phyloP scores from a whole-genome alignment of 1,140 invertebrate species.

The Drosophila pruinosa region DNA sequence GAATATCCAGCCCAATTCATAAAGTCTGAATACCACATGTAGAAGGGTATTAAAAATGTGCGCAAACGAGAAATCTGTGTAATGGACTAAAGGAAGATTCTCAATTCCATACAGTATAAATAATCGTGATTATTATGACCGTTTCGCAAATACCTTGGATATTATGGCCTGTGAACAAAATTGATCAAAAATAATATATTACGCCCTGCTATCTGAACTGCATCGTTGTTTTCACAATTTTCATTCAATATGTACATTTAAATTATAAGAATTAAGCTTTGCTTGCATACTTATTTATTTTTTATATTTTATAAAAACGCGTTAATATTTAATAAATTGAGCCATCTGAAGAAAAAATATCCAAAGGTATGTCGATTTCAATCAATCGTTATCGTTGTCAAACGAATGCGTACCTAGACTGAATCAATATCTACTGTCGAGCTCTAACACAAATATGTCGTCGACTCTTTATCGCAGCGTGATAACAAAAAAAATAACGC shows the following conservation, averaged over 20 bases:
- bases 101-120: not conserved
- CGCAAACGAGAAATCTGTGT: not conserved
- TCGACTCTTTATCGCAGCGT: not conserved
- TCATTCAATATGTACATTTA: slow-evolving; percentile 17
- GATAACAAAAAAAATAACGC: slow-evolving; percentile 43
- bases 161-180: too few relatives aligned
- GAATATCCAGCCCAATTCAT: not conserved
- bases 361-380: too few relatives aligned
- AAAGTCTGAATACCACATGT: slow-evolving; percentile 24
- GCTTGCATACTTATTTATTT: slow-evolving; percentile 46
- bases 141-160: too few relatives aligned
- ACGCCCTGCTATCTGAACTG: not conserved
- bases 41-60: not conserved
- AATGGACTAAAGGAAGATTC: not conserved
- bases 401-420: not conserved
- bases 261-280: slow-evolving; percentile 30
- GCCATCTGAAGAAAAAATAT: too few relatives aligned
- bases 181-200: not conserved
- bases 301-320: slow-evolving; percentile 21
- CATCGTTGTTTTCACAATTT: not conserved
- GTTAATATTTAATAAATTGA: not conserved
- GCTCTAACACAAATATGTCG: not conserved
- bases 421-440: not conserved
- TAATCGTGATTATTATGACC: too few relatives aligned
- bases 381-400: not conserved